These are phyloP conservation scores for Coilia nasus DNA, from an alignment of 2,797 vertebrate genomes.

Conservation along the genomic window DNA sequence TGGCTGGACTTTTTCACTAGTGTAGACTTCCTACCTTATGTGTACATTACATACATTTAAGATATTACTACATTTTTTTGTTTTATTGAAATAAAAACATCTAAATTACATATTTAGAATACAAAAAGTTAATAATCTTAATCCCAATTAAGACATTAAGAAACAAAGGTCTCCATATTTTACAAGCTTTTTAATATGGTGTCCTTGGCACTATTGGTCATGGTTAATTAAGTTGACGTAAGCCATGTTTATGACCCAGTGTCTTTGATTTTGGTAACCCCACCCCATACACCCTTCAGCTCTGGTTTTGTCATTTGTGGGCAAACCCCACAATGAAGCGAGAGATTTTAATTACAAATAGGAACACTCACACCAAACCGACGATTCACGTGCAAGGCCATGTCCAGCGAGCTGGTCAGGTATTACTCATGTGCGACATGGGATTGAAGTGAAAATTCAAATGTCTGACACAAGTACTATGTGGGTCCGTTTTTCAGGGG, in stretches of 20 bases:
- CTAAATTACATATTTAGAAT: neutral
- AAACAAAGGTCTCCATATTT: conserved; percentile 9
- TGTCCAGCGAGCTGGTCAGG: neutral
- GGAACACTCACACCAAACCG: neutral
- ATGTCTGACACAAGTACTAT: neutral
- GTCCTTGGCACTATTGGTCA: conserved; percentile 13
- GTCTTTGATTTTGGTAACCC: conserved; percentile 44
- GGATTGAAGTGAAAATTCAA: neutral
- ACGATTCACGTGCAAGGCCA: neutral
- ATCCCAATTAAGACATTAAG: neutral
- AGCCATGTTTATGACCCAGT: conserved; percentile 53
- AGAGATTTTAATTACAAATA: conserved; percentile 12
- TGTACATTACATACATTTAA: neutral
- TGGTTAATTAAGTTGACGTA: conserved; percentile 19
- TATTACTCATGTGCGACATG: neutral
- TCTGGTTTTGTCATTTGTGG: conserved; percentile 57
- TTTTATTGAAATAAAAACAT: neutral
- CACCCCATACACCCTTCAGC: conserved; percentile 56
- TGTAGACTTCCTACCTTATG: neutral
- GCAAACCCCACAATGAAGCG: conserved; percentile 30
- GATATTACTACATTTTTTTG: neutral
- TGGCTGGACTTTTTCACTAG: neutral
- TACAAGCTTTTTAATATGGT: neutral
- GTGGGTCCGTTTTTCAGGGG: neutral
- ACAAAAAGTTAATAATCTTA: neutral